phyloP scores from a whole-genome alignment of 2,888 invertebrate species.

The Merodon equestris region DNA sequence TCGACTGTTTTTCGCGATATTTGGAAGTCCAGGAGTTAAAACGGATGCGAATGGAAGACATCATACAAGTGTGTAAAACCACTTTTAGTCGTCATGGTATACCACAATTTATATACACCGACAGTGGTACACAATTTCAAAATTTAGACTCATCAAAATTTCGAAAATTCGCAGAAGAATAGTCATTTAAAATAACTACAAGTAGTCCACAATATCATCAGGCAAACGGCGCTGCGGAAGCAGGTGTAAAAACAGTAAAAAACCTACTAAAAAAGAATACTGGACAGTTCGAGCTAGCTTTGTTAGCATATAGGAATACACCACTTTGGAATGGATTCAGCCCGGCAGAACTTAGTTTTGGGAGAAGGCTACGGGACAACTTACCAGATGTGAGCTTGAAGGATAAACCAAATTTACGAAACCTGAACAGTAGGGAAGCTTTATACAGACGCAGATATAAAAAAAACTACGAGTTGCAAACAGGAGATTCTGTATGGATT shows the following conservation, averaged over 20 bases:
- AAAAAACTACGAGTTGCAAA: too few relatives aligned
- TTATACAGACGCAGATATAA: too few relatives aligned
- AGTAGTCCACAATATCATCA: not conserved
- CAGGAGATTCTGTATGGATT: too few relatives aligned
- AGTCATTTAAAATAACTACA: not conserved
- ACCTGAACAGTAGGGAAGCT: not conserved
- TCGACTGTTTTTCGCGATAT: conserved; percentile 9
- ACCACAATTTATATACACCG: conserved; percentile 3
- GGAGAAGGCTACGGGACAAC: not conserved
- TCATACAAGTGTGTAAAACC: not conserved
- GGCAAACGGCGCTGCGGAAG: not conserved
- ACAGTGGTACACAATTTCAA: conserved; percentile 19
- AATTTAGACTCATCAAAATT: conserved; percentile 9
- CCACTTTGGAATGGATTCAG: not conserved
- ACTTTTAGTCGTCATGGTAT: conserved; percentile 15
- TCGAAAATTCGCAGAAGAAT: not conserved
- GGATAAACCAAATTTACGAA: conserved; percentile 1
- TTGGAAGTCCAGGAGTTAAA: conserved; percentile 1
- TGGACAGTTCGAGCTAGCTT: not conserved
- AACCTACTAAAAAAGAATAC: not conserved
- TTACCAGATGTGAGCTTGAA: not conserved
- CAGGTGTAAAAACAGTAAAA: conserved; percentile 13
- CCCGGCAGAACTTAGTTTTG: conserved; percentile 5
- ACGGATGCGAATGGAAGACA: conserved; percentile 1
- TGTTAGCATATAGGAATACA: not conserved